Evolutionary conservation across 2,888 invertebrate genomes (phyloP), one percentile per base, ranked within the genome.

Genomic region (Camptogramma bilineatum): DNA sequence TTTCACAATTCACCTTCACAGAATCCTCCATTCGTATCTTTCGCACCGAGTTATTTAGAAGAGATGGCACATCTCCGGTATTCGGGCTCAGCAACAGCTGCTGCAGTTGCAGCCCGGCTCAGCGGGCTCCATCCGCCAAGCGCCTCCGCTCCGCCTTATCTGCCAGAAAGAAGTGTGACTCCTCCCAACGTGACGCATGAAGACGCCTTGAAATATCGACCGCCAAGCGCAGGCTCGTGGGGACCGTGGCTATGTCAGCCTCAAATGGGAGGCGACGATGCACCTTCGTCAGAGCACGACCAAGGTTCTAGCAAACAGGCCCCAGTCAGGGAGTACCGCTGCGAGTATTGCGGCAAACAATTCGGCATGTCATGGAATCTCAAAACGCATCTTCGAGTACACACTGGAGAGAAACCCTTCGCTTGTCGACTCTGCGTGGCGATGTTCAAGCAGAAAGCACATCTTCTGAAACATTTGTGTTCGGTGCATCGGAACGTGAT

Each of bases 351-450:
- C 85, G 97, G 97, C 62, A 97, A 97, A 88, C 97, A 97, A 87
- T 97, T 97, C 79, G 97, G 97, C 66, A 97, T 97, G 97, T 97
- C 97, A 64, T 97, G 97, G 97, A 97, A 97, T 93, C 94, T 97
- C 80, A 97, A 97, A 87, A 97, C 97, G 68, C 97, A 97, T 88
- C 93, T 97, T 62, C 94, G 97, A 81, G 97, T 97, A 19, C 97
- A 97, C 81, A 97, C 97, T 0, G 97, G 97, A 64, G 97, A 97
- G 77, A 97, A 97, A 84, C 97, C 97, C 0, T 97, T 97, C 82
- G 97, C 97, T 73, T 97, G 97, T 94, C 94, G 97, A 76, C 94
- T 97, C 52, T 97, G 97, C 82, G 97, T 97, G 64, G 97, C 97
- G 61, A 97, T 97, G 97, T 97, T 97, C 87, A 97, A 97, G 88